Evolutionary conservation across 2,888 invertebrate species (phyloP), one percentile per base, ranked within the genome.

Genomic region (Pachycephus smyrnensis): DNA sequence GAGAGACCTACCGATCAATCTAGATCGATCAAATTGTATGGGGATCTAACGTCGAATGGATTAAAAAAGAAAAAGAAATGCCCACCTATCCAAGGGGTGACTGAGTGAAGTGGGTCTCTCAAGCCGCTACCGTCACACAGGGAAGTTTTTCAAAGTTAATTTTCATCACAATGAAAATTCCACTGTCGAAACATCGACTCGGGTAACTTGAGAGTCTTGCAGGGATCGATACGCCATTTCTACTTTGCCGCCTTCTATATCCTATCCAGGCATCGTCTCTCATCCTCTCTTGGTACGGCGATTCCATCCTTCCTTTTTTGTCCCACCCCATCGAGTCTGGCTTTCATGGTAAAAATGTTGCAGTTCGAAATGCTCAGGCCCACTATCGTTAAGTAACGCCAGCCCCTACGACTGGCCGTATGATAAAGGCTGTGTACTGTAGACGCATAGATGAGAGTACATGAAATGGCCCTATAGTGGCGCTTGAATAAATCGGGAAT

Each of bases 21-120:
- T 83, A 74, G 78, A 82, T 83, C 82, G 80, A 82, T 84, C 84
- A 80, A 79, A 75, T 73, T 69, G 75, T 36, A 55, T 23, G 55
- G 55, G 55, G 55, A 55, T 55, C 23, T 55, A 55, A 69, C 75
- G 69, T 68, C 3, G 73, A 79, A 73, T 73, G 40, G 68, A 71
- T 55, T 33, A 73, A 55, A 30, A 75, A 55, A 30, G 73, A 30
- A 32, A 55, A 68, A 77, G 36, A 73, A 73, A 68, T 73, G 73
- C 36, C 31, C 73, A 69, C 12, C 32, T 31, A n/a, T 69, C 37
- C 68, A 33, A 15, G 55, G 55, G 9, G 3, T 23, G 55, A 55
- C 23, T 55, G 55, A 23, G 55, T 55, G 23, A 55, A 55, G 23
- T 55, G 55, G 55, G 23, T 23, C 55, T 55, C 55, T 23, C 23